Conservation (phyloP, 2,888 invertebrate genomes). For the Drosophila meridiana region DNA sequence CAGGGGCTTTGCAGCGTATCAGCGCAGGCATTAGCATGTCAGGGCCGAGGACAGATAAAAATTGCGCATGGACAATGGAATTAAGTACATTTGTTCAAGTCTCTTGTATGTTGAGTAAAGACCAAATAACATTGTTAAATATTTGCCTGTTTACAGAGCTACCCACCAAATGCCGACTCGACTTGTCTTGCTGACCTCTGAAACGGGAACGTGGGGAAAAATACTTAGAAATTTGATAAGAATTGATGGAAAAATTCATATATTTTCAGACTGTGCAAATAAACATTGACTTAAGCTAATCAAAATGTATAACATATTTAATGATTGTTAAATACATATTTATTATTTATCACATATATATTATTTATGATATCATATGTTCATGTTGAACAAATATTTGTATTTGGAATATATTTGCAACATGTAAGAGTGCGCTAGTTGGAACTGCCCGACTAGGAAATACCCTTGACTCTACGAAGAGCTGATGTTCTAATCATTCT, state of each 20-base stretch:
- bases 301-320: slow-evolving; percentile 2
- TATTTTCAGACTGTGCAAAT: slow-evolving; percentile 25
- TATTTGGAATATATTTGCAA: not conserved
- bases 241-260: not conserved
- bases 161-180: not conserved
- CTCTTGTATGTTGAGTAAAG: slow-evolving; percentile 39
- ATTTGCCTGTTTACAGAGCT: slow-evolving; percentile 40
- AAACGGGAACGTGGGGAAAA: slow-evolving; percentile 1
- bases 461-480: not conserved
- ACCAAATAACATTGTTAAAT: slow-evolving; percentile 54
- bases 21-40: slow-evolving; percentile 63
- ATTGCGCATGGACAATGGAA: slow-evolving; percentile 53
- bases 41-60: slow-evolving; percentile 62
- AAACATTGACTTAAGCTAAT: not conserved
- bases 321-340: not conserved
- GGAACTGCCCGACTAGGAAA: not conserved
- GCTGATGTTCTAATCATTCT: not conserved
- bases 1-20: slow-evolving; percentile 50
- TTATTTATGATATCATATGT: not conserved
- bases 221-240: slow-evolving; percentile 7
- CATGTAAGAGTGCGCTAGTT: not conserved
- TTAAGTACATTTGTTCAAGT: slow-evolving; percentile 38
- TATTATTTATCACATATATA: too few relatives aligned
- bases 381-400: not conserved
- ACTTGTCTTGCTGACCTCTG: not conserved